A percentile compares a stretch with the other conserved stretches of the same genome.
Conservation (phyloP, 2,797 vertebrate species). For the Coluber constrictor region DNA sequence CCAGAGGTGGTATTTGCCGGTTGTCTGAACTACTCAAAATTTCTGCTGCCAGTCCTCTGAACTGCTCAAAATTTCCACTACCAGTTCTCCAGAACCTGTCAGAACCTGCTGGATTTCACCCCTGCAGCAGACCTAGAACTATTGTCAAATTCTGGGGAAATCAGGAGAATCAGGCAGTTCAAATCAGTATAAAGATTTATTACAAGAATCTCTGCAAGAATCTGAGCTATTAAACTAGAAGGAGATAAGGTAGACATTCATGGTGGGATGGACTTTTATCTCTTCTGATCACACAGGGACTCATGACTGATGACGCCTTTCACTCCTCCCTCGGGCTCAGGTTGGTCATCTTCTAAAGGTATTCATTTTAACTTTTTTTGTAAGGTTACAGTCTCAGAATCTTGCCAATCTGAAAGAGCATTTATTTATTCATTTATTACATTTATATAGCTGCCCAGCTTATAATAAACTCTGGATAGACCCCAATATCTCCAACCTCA, state of each 20-base stretch:
- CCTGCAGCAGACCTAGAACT: not conserved
- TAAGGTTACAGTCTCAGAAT: not conserved
- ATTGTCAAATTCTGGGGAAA: not conserved
- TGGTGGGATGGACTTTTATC: not conserved
- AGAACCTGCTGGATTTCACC: no score
- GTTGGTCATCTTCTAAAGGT: not conserved
- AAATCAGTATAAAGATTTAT: not conserved
- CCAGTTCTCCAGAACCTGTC: no score
- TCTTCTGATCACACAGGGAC: not conserved
- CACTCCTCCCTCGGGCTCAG: not conserved
- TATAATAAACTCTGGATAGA: not conserved
- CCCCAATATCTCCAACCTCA: not conserved
- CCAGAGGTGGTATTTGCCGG: no score
- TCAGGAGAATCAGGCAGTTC: not conserved
- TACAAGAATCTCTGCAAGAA: not conserved
- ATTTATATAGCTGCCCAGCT: not conserved
- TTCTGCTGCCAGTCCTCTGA: no score
- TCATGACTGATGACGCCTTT: not conserved
- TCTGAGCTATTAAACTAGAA: not conserved
- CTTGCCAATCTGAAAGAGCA: not conserved
- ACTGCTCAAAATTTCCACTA: no score
- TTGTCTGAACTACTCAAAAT: no score
- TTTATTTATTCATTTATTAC: not conserved
- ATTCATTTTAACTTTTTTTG: not conserved
- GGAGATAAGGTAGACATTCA: not conserved